Evolutionary conservation across 2,888 invertebrate species (phyloP).

Genomic region (Teleiodes luculella): DNA sequence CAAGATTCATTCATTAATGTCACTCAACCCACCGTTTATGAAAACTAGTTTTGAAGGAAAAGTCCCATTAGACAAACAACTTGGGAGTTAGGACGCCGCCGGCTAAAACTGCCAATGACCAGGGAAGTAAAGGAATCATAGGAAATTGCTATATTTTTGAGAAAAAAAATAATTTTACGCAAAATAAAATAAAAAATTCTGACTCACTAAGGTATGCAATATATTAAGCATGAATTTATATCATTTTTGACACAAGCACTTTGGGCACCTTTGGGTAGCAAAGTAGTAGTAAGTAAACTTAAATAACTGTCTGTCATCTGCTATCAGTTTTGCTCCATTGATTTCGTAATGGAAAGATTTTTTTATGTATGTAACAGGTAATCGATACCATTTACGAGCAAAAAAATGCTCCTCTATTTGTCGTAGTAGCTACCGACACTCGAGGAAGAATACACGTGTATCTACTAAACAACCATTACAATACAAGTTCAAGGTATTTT

Average conservation of each 20-base stretch:
- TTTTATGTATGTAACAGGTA: conserved; percentile 3
- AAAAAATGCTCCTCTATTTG: conserved; percentile 8
- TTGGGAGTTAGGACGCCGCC: neutral
- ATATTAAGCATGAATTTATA: no score
- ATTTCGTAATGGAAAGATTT: neutral
- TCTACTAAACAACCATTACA: neutral
- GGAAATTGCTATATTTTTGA: neutral
- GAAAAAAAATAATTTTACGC: neutral
- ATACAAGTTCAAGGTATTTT: conserved; percentile 9
- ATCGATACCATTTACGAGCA: neutral
- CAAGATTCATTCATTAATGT: conserved; percentile 2
- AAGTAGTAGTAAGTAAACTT: no score
- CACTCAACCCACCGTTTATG: neutral
- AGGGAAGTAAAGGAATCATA: neutral
- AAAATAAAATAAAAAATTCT: neutral
- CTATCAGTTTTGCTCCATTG: neutral
- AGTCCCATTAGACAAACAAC: conserved; percentile 3
- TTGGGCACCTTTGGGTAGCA: no score
- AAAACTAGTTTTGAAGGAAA: conserved; percentile 9
- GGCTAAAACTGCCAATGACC: neutral
- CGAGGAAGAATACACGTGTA: conserved; percentile 1
- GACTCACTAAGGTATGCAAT: neutral
- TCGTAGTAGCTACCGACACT: neutral
- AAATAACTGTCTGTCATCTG: neutral
- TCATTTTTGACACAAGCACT: no score